Base-by-base conservation (phyloP, 2,113 vertebrate genomes). In the Acanthisitta chloris region DNA sequence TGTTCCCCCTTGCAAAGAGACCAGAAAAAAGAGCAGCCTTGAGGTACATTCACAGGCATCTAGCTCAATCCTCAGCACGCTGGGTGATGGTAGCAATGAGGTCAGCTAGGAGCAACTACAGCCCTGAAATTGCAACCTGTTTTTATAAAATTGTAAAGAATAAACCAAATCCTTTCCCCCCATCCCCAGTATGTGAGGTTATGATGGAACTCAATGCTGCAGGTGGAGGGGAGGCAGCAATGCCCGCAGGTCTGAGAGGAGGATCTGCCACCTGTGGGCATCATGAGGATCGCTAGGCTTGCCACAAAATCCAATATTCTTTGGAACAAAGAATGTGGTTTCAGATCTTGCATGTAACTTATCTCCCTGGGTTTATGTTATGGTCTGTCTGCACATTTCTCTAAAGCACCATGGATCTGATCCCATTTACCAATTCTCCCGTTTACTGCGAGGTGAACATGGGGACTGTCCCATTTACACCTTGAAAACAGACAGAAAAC, bases 231-330 rank as follows among this genome's bases (percentile, higher is more conserved):
- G 34, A 72, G 19, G 57, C 23, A 71, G 46, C 34, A 31, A 54
- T 25, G 19, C 14, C 31, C 20, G 34, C 8, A 25, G n/a, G 13
- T 58, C 29, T 31, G 26, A 52, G 26, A 78, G 42, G 4, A 43
- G 43, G 51, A 67, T 36, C 17, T 34, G n/a, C 29, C 16, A 34
- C 38, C 20, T 12, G 6, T 0, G 0, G 51, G 33, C 25, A 80
- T 19, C 52, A 74, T 16, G 33, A 54, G 19, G 20, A 43, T 34
- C 34, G 38, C 65, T 24, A 12, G 29, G 20, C 19, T 87, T 79
- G 57, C 42, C 23, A 66, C 13, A 69, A n/a, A 88, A 65, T 72
- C 25, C 28, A 69, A 1, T 7, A 25, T 31, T 67, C n/a, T 79
- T 40, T 54, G 65, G 52, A 80, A 72, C 43, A 78, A 82, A 72